These are phyloP conservation scores for Drosophila meridionalis DNA, from an alignment of 2,888 invertebrate species.

Conservation along the genomic window DNA sequence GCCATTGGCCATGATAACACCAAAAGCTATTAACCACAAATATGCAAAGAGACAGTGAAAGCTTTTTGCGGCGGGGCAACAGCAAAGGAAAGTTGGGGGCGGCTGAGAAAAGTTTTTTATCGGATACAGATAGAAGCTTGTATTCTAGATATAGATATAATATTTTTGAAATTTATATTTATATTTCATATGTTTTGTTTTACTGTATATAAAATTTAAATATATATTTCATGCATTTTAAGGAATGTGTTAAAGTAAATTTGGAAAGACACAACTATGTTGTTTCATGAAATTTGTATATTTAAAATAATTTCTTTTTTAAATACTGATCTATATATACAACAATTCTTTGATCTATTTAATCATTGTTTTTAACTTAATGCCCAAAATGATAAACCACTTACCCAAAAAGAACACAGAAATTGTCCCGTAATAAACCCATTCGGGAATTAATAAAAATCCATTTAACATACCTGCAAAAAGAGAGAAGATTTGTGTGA, in stretches of 20 bases:
- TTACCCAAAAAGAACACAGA: slow-evolving; percentile 27
- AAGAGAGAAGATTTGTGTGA: slow-evolving; percentile 38
- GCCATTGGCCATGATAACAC: slow-evolving; percentile 27
- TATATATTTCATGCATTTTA: too few relatives aligned
- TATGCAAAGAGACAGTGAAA: slow-evolving; percentile 4
- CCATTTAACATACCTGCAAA: slow-evolving; percentile 55
- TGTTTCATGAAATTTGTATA: too few relatives aligned
- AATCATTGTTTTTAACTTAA: too few relatives aligned
- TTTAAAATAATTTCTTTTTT: too few relatives aligned
- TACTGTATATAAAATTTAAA: too few relatives aligned
- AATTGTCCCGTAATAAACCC: not conserved
- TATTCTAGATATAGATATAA: not conserved
- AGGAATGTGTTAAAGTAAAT: too few relatives aligned
- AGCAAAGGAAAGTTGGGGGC: slow-evolving; percentile 4
- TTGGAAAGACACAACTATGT: too few relatives aligned
- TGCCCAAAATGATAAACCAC: not conserved
- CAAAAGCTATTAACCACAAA: slow-evolving; percentile 24
- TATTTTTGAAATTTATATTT: too few relatives aligned
- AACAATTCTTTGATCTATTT: too few relatives aligned
- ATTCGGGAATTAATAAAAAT: not conserved
- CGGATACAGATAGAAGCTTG: not conserved
- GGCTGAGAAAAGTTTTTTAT: not conserved
- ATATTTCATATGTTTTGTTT: too few relatives aligned
- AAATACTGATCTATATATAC: too few relatives aligned
- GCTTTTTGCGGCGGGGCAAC: not conserved